These are phyloP conservation scores for Rhynchomys soricoides DNA, from an alignment of 2,113 vertebrate species.

Conservation along the genomic window DNA sequence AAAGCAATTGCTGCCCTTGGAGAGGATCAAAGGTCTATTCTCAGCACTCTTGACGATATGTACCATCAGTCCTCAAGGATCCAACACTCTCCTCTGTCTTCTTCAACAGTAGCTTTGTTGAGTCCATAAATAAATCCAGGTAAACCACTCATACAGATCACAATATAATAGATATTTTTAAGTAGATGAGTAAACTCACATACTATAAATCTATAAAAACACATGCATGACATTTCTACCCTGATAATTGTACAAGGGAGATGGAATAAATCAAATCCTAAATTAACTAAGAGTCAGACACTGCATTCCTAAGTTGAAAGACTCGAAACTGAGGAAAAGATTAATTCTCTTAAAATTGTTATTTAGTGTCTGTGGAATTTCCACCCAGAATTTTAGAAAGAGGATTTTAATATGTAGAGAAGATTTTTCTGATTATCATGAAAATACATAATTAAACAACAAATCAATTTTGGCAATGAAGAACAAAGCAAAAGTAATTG, in stretches of 20 bases:
- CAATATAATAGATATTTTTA: background rate
- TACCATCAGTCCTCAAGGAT: background rate
- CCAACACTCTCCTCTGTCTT: background rate
- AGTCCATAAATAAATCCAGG: background rate
- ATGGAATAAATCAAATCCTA: background rate
- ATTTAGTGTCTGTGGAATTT: background rate
- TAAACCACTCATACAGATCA: background rate
- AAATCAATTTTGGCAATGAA: background rate
- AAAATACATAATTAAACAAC: background rate
- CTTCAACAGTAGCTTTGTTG: background rate
- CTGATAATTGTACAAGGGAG: background rate
- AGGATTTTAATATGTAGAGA: background rate
- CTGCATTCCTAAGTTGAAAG: background rate
- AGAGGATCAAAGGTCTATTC: background rate
- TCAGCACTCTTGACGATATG: no score
- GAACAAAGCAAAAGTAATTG: background rate
- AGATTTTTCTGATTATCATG: background rate
- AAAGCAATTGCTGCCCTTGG: background rate
- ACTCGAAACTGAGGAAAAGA: background rate
- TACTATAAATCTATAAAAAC: background rate
- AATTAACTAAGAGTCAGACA: background rate
- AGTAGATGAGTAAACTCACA: background rate
- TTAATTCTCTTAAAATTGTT: background rate
- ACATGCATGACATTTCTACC: no score
- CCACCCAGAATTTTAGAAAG: background rate